Conservation (phyloP, 2,113 vertebrate species). For the Alaudala cheleensis region DNA sequence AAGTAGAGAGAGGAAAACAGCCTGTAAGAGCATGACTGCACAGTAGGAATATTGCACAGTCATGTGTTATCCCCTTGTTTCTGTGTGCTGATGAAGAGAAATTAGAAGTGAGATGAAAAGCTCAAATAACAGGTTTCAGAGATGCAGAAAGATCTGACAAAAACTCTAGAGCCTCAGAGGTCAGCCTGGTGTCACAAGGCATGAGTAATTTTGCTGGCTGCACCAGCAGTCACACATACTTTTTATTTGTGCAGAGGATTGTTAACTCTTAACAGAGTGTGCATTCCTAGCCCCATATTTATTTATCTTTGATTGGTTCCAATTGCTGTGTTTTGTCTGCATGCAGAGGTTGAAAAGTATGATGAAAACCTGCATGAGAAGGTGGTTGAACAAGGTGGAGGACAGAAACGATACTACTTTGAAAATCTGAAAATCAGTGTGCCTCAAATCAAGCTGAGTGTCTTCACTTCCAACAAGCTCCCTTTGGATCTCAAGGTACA, state of each 20-base stretch:
- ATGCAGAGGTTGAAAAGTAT: conserved; percentile 89
- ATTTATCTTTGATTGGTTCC: not conserved
- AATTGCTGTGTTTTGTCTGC: conserved; percentile 17
- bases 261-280: not conserved
- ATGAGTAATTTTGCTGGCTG: conserved; percentile 11
- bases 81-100: not conserved
- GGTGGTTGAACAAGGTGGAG: conserved; percentile 75
- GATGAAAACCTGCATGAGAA: conserved; percentile 93
- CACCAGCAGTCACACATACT: not conserved
- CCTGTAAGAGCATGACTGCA: not conserved
- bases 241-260: not conserved
- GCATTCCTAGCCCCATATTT: not conserved
- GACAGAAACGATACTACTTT: conserved; percentile 90
- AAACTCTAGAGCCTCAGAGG: not conserved
- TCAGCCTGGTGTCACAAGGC: not conserved
- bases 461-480: conserved; percentile 94
- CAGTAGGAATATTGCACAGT: not conserved
- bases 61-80: not conserved
- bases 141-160: not conserved
- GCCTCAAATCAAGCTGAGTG: conserved; percentile 93
- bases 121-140: not conserved
- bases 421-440: conserved; percentile 98
- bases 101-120: not conserved
- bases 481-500: conserved; percentile 93
- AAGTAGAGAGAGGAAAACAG: not conserved